Conservation (phyloP, 2,797 vertebrate genomes). For the Aotus griseimembra region DNA sequence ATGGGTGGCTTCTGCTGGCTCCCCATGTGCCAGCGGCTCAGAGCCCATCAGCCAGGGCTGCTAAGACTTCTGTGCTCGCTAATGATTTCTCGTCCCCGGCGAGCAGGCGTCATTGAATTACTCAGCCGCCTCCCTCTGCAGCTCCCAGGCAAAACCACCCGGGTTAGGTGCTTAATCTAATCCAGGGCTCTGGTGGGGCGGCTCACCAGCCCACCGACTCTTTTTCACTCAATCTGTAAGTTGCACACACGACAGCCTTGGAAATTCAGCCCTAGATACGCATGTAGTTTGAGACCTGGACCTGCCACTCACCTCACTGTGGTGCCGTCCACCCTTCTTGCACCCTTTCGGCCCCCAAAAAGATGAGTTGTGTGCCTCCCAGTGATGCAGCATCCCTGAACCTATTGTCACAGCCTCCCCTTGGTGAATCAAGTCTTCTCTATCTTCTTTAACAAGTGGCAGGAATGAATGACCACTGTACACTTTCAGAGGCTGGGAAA, state of each 20-base stretch:
- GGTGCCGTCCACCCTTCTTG: not conserved
- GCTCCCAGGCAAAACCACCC: conserved; percentile 82
- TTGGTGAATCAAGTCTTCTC: not conserved
- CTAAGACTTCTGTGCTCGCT: conserved; percentile 84
- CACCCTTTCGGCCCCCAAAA: not conserved
- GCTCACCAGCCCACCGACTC: conserved; percentile 79
- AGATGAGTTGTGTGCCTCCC: not conserved
- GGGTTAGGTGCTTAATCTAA: conserved; percentile 84
- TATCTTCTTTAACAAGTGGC: not conserved
- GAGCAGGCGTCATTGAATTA: conserved; percentile 87
- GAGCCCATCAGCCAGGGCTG: conserved; percentile 81
- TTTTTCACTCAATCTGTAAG: conserved; percentile 78
- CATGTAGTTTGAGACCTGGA: not conserved
- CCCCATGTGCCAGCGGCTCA: conserved; percentile 48
- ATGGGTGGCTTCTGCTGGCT: conserved; percentile 73
- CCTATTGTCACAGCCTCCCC: not conserved
- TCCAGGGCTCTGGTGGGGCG: conserved; percentile 75
- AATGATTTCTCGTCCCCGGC: conserved; percentile 88
- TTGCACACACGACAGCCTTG: not conserved
- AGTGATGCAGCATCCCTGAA: not conserved
- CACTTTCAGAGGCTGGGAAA: not conserved
- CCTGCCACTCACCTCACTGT: not conserved
- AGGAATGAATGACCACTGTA: not conserved
- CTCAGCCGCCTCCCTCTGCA: conserved; percentile 81
- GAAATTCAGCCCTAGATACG: not conserved